A percentile compares a stretch with the other conserved stretches of the same genome.
These are phyloP conservation scores for Laodelphax striatellus DNA, from an alignment of 1,140 invertebrate genomes.

Conservation along the genomic window DNA sequence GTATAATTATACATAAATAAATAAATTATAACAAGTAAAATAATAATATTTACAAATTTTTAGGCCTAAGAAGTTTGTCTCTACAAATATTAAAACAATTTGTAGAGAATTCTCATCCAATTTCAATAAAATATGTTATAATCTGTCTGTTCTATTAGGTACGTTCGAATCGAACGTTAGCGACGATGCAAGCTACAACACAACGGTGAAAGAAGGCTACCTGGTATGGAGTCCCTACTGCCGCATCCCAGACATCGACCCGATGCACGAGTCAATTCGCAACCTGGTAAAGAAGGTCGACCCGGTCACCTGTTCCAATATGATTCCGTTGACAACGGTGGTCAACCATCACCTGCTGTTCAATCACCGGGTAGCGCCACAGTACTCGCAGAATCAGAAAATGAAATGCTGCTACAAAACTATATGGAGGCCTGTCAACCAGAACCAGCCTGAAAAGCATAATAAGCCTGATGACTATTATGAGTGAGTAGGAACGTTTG, in stretches of 20 bases:
- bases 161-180: too few species aligned
- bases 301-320: constrained; percentile 41
- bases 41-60: too few species aligned
- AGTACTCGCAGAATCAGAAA: constrained; percentile 22
- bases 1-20: too few species aligned
- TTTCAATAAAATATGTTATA: too few species aligned
- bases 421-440: constrained; percentile 26
- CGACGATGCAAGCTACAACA: background rate
- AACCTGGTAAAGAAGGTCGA: constrained; percentile 41
- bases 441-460: background rate
- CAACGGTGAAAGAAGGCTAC: constrained; percentile 33
- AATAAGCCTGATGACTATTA: constrained; percentile 26
- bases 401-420: constrained; percentile 41
- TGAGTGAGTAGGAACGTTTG: constrained; percentile 26
- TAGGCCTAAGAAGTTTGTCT: too few species aligned
- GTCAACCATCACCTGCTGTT: constrained; percentile 12
- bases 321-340: constrained; percentile 33
- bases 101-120: too few species aligned
- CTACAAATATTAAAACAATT: too few species aligned
- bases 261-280: constrained; percentile 50
- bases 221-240: constrained; percentile 56
- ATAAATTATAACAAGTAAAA: too few species aligned
- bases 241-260: constrained; percentile 52
- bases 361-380: constrained; percentile 23
- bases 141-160: too few species aligned